phyloP scores from a whole-genome alignment of 2,888 invertebrate species.

The Diaprepes abbreviatus region DNA sequence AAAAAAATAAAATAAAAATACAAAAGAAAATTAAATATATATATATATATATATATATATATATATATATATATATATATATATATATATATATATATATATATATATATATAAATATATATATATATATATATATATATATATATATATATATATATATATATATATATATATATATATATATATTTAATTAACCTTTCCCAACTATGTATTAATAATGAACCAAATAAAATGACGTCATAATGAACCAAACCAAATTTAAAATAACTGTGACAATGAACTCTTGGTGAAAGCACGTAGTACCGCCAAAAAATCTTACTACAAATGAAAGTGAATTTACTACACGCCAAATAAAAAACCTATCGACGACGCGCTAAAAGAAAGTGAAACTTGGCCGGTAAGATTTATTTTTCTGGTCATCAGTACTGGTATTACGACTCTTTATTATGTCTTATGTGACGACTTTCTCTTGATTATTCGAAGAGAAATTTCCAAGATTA shows the following conservation, averaged over 20 bases:
- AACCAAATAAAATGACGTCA: conserved; percentile 10
- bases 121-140: no score
- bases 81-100: no score
- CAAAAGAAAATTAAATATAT: no score
- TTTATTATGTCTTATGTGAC: conserved; percentile 6
- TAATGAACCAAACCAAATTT: conserved; percentile 14
- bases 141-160: no score
- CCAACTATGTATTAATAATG: background rate
- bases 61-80: no score
- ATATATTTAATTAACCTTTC: background rate
- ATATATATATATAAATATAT: no score
- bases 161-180: no score
- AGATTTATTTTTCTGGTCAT: conserved; percentile 30
- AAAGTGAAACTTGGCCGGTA: conserved; percentile 40
- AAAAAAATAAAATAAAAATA: no score
- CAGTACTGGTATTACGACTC: conserved; percentile 3
- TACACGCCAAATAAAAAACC: conserved; percentile 10
- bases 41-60: no score
- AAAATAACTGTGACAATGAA: conserved; percentile 19
- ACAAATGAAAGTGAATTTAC: conserved; percentile 35
- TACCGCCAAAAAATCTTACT: conserved; percentile 12
- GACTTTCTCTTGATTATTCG: conserved; percentile 38
- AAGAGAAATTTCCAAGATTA: no score
- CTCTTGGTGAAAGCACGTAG: conserved; percentile 27
- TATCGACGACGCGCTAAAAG: conserved; percentile 12